These are phyloP conservation scores for Chrysolina americana DNA, from an alignment of 2,888 invertebrate genomes.

Conservation along the genomic window DNA sequence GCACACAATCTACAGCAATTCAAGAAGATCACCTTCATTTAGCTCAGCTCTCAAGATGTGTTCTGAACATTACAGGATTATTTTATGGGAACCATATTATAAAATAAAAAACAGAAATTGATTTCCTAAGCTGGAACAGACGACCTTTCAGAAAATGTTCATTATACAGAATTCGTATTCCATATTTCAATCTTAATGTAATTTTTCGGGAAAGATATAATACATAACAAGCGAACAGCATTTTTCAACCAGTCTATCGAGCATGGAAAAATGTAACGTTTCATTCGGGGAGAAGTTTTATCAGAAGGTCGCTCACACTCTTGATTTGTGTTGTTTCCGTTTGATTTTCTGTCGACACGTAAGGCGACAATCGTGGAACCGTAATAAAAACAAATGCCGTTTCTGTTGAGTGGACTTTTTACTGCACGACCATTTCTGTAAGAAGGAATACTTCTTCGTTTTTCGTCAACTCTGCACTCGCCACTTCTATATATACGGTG, in stretches of 20 bases:
- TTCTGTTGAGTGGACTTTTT: slow-evolving; percentile 43
- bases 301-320: slow-evolving; percentile 26
- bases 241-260: background rate
- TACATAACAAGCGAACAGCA: too few relatives aligned
- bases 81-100: too few relatives aligned
- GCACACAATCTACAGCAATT: too few relatives aligned
- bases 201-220: background rate
- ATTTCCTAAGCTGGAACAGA: too few relatives aligned
- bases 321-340: slow-evolving; percentile 40
- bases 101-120: too few relatives aligned
- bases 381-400: slow-evolving; percentile 47
- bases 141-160: too few relatives aligned
- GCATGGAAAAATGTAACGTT: background rate
- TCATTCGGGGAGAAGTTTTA: slow-evolving; percentile 19
- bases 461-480: slow-evolving; percentile 14
- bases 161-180: too few relatives aligned
- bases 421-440: slow-evolving; percentile 20
- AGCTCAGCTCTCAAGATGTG: too few relatives aligned
- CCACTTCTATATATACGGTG: slow-evolving; percentile 20
- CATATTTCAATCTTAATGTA: background rate
- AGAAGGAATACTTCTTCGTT: slow-evolving; percentile 28
- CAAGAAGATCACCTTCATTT: too few relatives aligned
- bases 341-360: slow-evolving; percentile 40
- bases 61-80: too few relatives aligned
- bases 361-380: slow-evolving; percentile 39